Evolutionary conservation across 1,140 invertebrate genomes (phyloP).

Genomic region (Drosophila mojavensis): DNA sequence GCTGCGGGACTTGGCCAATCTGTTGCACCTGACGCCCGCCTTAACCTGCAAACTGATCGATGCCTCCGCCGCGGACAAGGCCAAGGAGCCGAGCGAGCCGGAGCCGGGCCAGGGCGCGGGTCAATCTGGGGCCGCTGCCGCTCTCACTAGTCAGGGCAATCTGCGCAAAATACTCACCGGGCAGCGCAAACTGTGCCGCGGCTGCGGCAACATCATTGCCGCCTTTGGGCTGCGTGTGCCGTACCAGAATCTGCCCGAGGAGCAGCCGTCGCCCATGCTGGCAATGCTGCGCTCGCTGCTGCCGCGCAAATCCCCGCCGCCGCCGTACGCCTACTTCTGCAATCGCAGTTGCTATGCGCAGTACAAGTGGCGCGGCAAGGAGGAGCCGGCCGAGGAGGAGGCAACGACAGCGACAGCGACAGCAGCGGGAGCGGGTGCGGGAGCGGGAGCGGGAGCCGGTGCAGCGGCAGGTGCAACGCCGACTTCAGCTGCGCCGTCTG

Average conservation of each 20-base stretch:
- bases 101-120: background rate
- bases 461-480: background rate
- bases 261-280: conserved; percentile 44
- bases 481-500: background rate
- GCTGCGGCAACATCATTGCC: conserved; percentile 61
- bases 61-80: conserved; percentile 15
- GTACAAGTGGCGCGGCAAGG: conserved; percentile 64
- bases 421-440: background rate
- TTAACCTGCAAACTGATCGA: conserved; percentile 87
- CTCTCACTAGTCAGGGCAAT: conserved; percentile 47
- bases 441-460: no score
- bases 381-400: conserved; percentile 22
- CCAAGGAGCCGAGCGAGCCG: conserved; percentile 24
- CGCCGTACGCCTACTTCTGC: conserved; percentile 61
- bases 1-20: conserved; percentile 94
- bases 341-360: conserved; percentile 58
- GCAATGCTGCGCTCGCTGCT: conserved; percentile 45
- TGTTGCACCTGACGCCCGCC: conserved; percentile 94
- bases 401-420: conserved; percentile 2
- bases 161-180: conserved; percentile 69
- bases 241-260: conserved; percentile 47
- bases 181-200: conserved; percentile 58
- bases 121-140: background rate
- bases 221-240: conserved; percentile 58
- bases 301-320: conserved; percentile 39